Evolutionary conservation across 1,140 invertebrate genomes (phyloP).

Genomic region (Psix sp.): DNA sequence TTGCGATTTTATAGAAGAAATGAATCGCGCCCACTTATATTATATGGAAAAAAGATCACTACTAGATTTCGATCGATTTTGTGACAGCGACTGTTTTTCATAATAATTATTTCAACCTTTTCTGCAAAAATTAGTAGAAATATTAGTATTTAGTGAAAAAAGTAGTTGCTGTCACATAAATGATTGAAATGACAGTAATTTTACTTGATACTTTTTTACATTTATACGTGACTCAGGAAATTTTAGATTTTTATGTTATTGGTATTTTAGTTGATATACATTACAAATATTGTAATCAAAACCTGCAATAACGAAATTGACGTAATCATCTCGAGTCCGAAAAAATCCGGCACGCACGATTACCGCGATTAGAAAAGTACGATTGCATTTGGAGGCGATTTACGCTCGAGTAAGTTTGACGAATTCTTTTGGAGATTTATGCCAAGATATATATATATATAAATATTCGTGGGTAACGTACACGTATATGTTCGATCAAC

Average conservation of each 20-base stretch:
- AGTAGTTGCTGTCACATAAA: too few relatives aligned
- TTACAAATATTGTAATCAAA: conserved; percentile 40
- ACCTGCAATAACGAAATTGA: conserved; percentile 34
- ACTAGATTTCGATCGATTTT: too few relatives aligned
- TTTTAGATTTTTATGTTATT: not conserved
- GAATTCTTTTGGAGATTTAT: conserved; percentile 40
- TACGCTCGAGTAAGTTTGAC: conserved; percentile 37
- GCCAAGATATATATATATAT: conserved; percentile 12
- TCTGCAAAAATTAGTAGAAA: too few relatives aligned
- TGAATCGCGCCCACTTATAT: too few relatives aligned
- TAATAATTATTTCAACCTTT: too few relatives aligned
- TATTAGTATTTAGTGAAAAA: too few relatives aligned
- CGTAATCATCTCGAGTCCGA: conserved; percentile 30
- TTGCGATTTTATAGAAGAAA: too few relatives aligned
- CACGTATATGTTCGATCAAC: not conserved
- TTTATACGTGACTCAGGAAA: not conserved
- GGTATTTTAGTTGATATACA: conserved; percentile 31
- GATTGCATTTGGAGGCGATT: conserved; percentile 49
- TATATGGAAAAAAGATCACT: too few relatives aligned
- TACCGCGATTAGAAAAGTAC: conserved; percentile 53
- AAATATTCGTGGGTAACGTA: not conserved
- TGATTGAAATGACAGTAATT: conserved; percentile 1
- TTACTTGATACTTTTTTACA: conserved; percentile 1
- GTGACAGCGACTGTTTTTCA: too few relatives aligned
- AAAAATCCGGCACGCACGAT: conserved; percentile 46